Conservation (phyloP, 2,113 vertebrate genomes). For the Tricholaema leucomelas region DNA sequence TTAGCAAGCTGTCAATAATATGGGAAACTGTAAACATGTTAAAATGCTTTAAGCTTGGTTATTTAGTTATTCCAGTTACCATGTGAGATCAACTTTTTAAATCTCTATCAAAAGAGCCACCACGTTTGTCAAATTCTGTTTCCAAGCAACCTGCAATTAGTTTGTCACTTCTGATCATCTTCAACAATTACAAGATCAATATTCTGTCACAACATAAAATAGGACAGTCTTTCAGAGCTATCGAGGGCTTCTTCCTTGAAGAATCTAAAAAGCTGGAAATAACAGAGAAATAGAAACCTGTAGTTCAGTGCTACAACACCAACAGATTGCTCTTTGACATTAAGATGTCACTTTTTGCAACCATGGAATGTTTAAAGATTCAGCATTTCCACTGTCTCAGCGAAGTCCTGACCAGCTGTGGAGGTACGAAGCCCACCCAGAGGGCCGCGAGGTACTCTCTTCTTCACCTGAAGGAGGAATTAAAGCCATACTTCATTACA, state of each 20-base stretch:
- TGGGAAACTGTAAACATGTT: constrained; percentile 28
- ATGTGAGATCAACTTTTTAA: neutral
- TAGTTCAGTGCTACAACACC: neutral
- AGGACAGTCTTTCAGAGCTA: neutral
- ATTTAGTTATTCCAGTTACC: constrained; percentile 20
- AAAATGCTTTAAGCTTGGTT: constrained; percentile 6
- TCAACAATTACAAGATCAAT: neutral
- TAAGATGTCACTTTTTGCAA: constrained; percentile 6
- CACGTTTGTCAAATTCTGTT: neutral
- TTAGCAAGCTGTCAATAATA: neutral
- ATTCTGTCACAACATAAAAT: neutral
- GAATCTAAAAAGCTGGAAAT: neutral
- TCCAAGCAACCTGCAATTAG: neutral
- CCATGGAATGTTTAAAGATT: constrained; percentile 36
- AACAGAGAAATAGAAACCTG: constrained; percentile 13
- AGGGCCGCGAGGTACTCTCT: constrained; percentile 79
- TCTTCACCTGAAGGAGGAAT: constrained; percentile 83
- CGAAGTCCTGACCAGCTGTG: constrained; percentile 98
- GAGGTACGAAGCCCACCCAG: constrained; percentile 95
- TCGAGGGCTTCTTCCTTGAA: neutral
- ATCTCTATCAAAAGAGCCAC: neutral
- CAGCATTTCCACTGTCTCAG: constrained; percentile 57
- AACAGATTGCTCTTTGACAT: neutral
- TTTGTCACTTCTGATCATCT: neutral
- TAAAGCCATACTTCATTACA: neutral